Conservation (phyloP, 2,113 vertebrate species). For the Mesembrinibis cayennensis region DNA sequence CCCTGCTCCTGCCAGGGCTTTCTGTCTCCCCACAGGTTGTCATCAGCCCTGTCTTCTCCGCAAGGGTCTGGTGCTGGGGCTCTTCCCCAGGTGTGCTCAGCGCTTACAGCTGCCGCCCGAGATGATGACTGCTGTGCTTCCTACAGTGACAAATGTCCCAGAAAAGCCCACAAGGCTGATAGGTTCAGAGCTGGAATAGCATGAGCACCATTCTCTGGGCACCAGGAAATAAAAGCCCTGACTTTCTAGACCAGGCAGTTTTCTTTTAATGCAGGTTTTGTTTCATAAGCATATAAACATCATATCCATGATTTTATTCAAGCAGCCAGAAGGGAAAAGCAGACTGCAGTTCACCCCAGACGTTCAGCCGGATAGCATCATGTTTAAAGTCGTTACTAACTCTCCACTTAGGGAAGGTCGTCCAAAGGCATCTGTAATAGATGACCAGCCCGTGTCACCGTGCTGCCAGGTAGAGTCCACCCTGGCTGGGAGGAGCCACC, state of each 20-base stretch:
- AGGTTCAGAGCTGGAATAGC: background rate
- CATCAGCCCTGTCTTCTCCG: background rate
- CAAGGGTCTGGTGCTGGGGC: background rate
- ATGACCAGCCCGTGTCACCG: background rate
- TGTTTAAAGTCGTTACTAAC: background rate
- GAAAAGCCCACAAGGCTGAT: background rate
- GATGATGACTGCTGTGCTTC: accelerated
- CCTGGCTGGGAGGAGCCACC: background rate
- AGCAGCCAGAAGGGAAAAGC: background rate
- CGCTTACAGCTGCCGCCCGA: background rate
- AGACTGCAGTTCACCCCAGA: background rate
- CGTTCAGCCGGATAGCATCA: background rate
- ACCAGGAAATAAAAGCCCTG: background rate
- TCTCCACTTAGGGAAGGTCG: background rate
- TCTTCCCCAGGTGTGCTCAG: background rate
- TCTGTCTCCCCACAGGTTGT: too few relatives aligned
- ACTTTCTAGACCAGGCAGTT: background rate
- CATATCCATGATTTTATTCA: background rate
- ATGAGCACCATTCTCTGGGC: background rate
- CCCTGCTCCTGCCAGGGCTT: background rate
- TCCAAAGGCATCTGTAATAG: background rate
- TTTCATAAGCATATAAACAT: background rate
- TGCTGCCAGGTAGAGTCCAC: background rate
- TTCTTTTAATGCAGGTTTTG: background rate
- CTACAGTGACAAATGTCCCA: background rate